Evolutionary conservation across 2,797 vertebrate genomes (phyloP), one percentile per base, ranked within the genome.

Genomic region (Acanthurus tractus): DNA sequence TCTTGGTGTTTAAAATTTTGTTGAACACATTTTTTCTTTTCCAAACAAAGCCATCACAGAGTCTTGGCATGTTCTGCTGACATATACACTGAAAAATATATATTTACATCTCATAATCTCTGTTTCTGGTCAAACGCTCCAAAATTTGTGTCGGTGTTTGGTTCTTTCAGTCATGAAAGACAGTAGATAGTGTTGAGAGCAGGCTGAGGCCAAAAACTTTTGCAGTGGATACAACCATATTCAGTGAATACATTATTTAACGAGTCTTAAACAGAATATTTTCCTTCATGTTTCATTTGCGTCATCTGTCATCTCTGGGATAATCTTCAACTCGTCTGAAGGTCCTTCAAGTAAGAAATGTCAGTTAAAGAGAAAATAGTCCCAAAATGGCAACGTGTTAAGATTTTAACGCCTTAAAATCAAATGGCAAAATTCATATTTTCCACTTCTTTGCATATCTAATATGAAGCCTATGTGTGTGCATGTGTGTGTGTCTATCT

Each of bases 391-490:
- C 63, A 85, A 70, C 5, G 13, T 82, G 86, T 86, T 78, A 70
- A 87, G 86, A 73, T 63, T 78, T 86, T 67, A 90, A 86, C 11
- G 8, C 59, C 53, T 68, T 67, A 29, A 88, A 79, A 92, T 91
- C 91, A 91, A 91, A 92, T 82, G 70, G 88, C 81, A 90, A 91
- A 85, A 93, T 91, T 89, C 29, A 87, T 90, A 70, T 64, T 81
- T 76, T 81, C 74, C 56, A 76, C 69, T 72, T 78, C 57, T 88
- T 84, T 89, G 85, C 84, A 86, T 88, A 71, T 72, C 17, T 82
- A 78, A 87, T 62, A 57, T 25, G 42, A 82, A 63, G 57, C 54
- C 15, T 79, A 12, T 69, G 46, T 70, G 66, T 71, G 45, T 59
- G 49, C 20, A 9, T 67, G 49, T 80, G 58, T 68, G 45, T 63